A percentile compares a stretch with the other conserved stretches of the same genome.
Conservation (phyloP, 2,888 invertebrate genomes). For the Coenonympha arcania region DNA sequence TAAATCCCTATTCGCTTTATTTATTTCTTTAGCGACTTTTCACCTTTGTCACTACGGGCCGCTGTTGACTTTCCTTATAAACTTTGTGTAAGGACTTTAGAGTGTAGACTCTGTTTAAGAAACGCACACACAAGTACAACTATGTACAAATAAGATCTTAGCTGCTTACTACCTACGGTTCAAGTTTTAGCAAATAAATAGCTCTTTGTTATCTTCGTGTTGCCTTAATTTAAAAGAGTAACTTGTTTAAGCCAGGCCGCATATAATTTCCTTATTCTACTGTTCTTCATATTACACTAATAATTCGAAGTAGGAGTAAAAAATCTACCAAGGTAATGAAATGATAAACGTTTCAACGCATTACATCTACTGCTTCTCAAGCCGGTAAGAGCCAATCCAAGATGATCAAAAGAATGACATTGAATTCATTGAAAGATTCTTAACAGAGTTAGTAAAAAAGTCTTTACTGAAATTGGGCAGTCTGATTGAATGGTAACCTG, state of each 20-base stretch:
- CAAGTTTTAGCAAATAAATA: slow-evolving; percentile 16
- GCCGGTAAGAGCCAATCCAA: too few species aligned
- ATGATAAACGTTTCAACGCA: too few species aligned
- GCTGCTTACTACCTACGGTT: slow-evolving; percentile 11
- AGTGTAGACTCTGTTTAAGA: slow-evolving; percentile 25
- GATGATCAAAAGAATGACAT: too few species aligned
- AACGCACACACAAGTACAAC: slow-evolving; percentile 17
- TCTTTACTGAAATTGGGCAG: too few species aligned
- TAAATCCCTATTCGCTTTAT: slow-evolving; percentile 22
- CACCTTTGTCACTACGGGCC: slow-evolving; percentile 34
- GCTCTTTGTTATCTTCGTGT: slow-evolving; percentile 9
- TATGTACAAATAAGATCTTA: slow-evolving; percentile 11
- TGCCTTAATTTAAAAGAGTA: slow-evolving; percentile 1
- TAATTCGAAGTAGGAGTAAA: too few species aligned
- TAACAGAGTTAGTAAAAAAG: too few species aligned
- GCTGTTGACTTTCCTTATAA: slow-evolving; percentile 35
- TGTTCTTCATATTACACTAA: too few species aligned
- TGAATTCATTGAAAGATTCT: neutral
- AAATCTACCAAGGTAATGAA: too few species aligned
- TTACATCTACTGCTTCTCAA: too few species aligned
- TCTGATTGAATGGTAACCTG: too few species aligned
- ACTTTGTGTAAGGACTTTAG: slow-evolving; percentile 24
- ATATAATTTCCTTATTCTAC: neutral
- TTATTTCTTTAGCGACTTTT: slow-evolving; percentile 37
- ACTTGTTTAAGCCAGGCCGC: neutral